These are phyloP conservation scores for Chrysomallon squamiferum DNA, from an alignment of 1,140 invertebrate species.

Conservation along the genomic window DNA sequence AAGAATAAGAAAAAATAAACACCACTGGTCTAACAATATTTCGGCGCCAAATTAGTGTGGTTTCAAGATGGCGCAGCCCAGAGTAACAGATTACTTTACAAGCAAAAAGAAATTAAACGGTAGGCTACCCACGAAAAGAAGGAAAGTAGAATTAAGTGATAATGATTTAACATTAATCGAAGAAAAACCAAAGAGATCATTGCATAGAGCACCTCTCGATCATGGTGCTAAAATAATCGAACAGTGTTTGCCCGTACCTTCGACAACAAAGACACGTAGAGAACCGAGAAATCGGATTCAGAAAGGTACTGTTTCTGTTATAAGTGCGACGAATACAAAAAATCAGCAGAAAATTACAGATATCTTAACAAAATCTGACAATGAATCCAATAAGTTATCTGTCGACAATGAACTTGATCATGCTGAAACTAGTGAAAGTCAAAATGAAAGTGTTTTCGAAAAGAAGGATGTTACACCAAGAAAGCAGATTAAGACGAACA, in stretches of 20 bases:
- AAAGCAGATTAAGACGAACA: background rate
- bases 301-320: slow-evolving; percentile 3
- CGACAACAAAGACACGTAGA: slow-evolving; percentile 11
- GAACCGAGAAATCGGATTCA: background rate
- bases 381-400: no score
- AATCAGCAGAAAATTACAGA: background rate
- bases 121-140: slow-evolving; percentile 44
- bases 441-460: background rate
- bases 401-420: no score
- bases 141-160: slow-evolving; percentile 35
- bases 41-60: no score
- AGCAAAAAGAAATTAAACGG: slow-evolving; percentile 33
- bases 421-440: no score
- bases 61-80: slow-evolving; percentile 46
- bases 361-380: background rate
- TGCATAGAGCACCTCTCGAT: slow-evolving; percentile 4
- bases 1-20: no score
- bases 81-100: slow-evolving; percentile 45
- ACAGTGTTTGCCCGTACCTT: background rate
- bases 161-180: slow-evolving; percentile 16
- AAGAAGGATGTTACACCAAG: background rate
- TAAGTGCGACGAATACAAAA: slow-evolving; percentile 1
- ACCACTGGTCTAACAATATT: no score
- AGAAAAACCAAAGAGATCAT: slow-evolving; percentile 11
- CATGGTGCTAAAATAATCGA: background rate